Evolutionary conservation across 1,140 invertebrate genomes (phyloP), one percentile per base, ranked within the genome.

Genomic region (Spodoptera litura): DNA sequence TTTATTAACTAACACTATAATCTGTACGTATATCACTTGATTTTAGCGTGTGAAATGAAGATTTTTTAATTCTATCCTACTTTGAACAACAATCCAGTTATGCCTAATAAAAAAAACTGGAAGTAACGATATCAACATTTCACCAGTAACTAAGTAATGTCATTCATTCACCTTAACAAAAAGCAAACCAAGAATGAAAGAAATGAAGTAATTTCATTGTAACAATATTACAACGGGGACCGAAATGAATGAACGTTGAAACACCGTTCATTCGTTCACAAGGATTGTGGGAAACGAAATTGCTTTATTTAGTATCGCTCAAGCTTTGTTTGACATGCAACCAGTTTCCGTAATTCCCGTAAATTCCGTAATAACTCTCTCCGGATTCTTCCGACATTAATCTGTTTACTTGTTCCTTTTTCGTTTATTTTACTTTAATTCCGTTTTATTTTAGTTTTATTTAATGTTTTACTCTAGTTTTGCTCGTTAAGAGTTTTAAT

Each of bases 181-280:
- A 20, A 44, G 15, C 15, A 64, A 64, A 31, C 2, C n/a, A 20
- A n/a, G 61, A 31, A 27, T 25, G 12, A 70, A 15, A 70, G 66
- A 70, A 70, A 70, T 70, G 49, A 70, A 70, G 49, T 66, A 66
- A 66, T 66, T 66, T 66, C 38, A 66, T 49, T 66, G 62, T 25
- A 25, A 52, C 64, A 27, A 27, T 27, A 68, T 68, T 9, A 44
- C 61, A 44, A 70, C 12, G 10, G 44, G 9, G 25, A 70, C 8
- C 38, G 38, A 15, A 35, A 70, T 70, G 66, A 70, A 70, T 70
- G 49, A n/a, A 27, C 49, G 44, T 52, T 70, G 49, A 70, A 70
- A 70, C 66, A 27, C 12, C 66, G 38, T 70, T 52, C 49, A 13
- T 27, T 70, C 62, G 66, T 70, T 27, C 49, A 66, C 38, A 66